Conservation (phyloP, 2,113 vertebrate species). For the Campylomormyrus numenius region DNA sequence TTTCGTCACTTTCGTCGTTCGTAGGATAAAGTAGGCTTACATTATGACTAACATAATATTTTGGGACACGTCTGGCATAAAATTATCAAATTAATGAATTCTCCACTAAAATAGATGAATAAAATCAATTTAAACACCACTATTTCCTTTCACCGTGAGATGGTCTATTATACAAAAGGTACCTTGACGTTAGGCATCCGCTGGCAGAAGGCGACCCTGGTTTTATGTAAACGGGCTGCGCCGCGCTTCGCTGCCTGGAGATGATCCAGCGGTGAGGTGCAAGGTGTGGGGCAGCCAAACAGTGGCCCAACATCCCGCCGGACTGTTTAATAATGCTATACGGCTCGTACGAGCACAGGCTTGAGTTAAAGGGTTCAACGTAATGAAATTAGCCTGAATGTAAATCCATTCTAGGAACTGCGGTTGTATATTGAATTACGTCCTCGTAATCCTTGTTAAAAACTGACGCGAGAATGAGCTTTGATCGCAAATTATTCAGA, state of each 20-base stretch:
- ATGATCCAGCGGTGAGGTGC: neutral
- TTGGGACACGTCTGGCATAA: neutral
- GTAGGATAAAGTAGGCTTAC: neutral
- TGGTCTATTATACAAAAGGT: neutral
- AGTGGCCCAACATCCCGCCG: neutral
- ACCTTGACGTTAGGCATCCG: neutral
- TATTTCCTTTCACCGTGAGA: neutral
- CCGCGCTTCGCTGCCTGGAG: neutral
- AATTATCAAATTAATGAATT: neutral
- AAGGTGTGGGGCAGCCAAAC: neutral
- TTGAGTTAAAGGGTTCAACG: neutral
- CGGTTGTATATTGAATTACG: neutral
- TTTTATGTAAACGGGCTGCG: neutral
- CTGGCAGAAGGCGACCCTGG: neutral
- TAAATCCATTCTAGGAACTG: neutral
- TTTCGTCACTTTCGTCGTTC: neutral
- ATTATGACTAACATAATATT: neutral
- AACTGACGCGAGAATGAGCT: neutral
- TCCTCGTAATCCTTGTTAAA: neutral
- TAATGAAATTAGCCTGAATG: neutral
- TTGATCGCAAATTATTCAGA: neutral
- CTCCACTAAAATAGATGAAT: neutral
- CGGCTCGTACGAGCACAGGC: neutral
- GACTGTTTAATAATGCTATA: neutral
- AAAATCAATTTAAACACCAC: neutral